A percentile compares a stretch with the other conserved stretches of the same genome.
Evolutionary conservation across 2,888 invertebrate species (phyloP).

Genomic region (Drepanosiphum platanoidis): DNA sequence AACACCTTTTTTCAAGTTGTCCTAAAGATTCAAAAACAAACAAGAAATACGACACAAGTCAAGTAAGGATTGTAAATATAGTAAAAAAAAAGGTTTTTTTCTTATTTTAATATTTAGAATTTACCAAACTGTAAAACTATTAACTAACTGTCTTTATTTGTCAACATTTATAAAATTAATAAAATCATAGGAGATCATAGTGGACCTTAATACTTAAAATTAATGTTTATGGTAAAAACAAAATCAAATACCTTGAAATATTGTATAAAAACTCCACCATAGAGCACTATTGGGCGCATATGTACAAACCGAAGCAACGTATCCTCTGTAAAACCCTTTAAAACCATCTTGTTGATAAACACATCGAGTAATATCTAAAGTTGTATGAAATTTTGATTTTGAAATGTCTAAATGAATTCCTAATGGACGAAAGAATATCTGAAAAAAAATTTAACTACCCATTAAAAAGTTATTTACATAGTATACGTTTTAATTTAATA

Average conservation of each 20-base stretch:
- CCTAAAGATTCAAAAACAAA: slow-evolving; percentile 48
- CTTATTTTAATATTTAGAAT: not conserved
- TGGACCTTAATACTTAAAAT: not conserved
- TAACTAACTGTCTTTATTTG: no score
- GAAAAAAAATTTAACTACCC: no score
- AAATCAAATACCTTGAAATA: slow-evolving; percentile 82
- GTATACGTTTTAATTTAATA: no score
- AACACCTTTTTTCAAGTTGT: slow-evolving; percentile 71
- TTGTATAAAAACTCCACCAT: slow-evolving; percentile 96
- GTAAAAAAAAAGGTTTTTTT: not conserved
- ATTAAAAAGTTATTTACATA: no score
- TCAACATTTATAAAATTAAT: no score
- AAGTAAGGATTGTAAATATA: no score
- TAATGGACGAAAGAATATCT: slow-evolving; percentile 77
- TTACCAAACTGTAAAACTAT: not conserved
- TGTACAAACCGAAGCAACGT: slow-evolving; percentile 88
- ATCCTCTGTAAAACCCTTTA: slow-evolving; percentile 92
- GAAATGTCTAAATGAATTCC: slow-evolving; percentile 75
- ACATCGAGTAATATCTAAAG: slow-evolving; percentile 78
- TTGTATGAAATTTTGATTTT: slow-evolving; percentile 75
- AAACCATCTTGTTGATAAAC: slow-evolving; percentile 86
- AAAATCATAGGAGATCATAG: no score
- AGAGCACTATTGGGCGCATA: slow-evolving; percentile 97
- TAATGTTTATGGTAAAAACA: not conserved
- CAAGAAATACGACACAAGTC: not conserved